phyloP scores from a whole-genome alignment of 1,140 invertebrate genomes.

The Micrasema minimum region DNA sequence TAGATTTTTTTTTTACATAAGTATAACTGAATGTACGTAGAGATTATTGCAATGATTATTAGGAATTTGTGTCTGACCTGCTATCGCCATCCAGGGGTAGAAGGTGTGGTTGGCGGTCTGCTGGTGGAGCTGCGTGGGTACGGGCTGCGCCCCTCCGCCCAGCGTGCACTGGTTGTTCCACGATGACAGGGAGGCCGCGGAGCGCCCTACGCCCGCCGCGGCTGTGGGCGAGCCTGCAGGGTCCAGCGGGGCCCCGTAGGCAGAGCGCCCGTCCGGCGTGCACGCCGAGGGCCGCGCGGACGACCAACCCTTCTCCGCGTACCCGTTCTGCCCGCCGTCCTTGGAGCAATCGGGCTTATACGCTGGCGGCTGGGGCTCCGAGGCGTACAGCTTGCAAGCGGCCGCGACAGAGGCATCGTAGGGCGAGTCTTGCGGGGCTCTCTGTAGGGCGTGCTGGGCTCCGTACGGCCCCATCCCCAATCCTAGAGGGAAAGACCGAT shows the following conservation, averaged over 20 bases:
- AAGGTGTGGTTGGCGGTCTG: conserved; percentile 92
- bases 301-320: conserved; percentile 73
- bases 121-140: conserved; percentile 85
- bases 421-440: conserved; percentile 86
- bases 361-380: conserved; percentile 72
- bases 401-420: conserved; percentile 90
- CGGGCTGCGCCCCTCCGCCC: conserved; percentile 79
- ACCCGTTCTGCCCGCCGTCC: conserved; percentile 72
- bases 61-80: conserved; percentile 77
- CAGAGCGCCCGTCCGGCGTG: conserved; percentile 83
- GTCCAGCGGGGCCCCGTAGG: conserved; percentile 80
- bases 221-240: conserved; percentile 74
- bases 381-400: conserved; percentile 84
- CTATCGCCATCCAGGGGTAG: conserved; percentile 98
- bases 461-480: conserved; percentile 87
- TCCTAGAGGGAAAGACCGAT: conserved; percentile 84
- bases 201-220: conserved; percentile 62
- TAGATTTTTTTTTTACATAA: no score
- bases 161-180: conserved; percentile 86
- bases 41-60: no score
- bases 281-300: conserved; percentile 85
- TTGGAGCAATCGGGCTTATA: conserved; percentile 73
- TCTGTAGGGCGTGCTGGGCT: conserved; percentile 81
- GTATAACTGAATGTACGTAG: no score
- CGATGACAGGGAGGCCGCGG: conserved; percentile 72